A percentile compares a stretch with the other conserved stretches of the same genome.
Conservation (phyloP, 2,113 vertebrate genomes). For the Vulpes ferrilata region DNA sequence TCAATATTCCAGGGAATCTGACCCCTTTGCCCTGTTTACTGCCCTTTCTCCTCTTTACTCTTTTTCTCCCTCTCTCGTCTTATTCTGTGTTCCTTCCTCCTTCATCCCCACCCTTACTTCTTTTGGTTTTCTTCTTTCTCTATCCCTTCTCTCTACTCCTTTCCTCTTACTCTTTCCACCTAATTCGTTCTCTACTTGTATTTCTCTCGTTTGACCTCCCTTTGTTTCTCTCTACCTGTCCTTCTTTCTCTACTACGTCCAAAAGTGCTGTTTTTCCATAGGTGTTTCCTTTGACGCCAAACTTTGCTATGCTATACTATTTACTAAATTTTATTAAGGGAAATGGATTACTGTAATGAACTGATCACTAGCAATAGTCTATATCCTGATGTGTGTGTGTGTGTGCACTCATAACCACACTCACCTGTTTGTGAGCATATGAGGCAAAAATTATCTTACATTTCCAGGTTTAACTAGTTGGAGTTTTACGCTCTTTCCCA, state of each 20-base stretch:
- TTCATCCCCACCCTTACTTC: not conserved
- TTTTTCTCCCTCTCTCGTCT: not conserved
- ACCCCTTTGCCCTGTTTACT: slow-evolving; percentile 26
- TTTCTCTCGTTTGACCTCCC: slow-evolving; percentile 22
- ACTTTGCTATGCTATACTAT: slow-evolving; percentile 65
- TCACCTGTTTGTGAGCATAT: slow-evolving; percentile 66
- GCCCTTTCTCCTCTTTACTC: not conserved
- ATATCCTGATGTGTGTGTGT: slow-evolving; percentile 53
- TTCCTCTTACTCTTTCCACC: not conserved
- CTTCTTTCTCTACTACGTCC: slow-evolving; percentile 59
- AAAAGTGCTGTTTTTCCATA: slow-evolving; percentile 58
- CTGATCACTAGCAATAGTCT: slow-evolving; percentile 66
- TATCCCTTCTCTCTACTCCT: not conserved
- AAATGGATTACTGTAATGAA: slow-evolving; percentile 66
- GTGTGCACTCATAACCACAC: slow-evolving; percentile 66
- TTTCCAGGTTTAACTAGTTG: slow-evolving; percentile 75
- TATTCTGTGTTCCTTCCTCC: not conserved
- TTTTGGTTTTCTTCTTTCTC: not conserved
- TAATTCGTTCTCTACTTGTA: not conserved
- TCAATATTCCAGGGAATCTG: slow-evolving; percentile 64
- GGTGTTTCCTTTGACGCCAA: slow-evolving; percentile 59
- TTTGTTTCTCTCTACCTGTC: not conserved
- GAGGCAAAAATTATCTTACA: slow-evolving; percentile 56
- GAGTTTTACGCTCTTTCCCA: slow-evolving; percentile 63
- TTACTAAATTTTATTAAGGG: slow-evolving; percentile 64